Evolutionary conservation across 1,140 invertebrate species (phyloP).

Genomic region (Camponotus vicinus): DNA sequence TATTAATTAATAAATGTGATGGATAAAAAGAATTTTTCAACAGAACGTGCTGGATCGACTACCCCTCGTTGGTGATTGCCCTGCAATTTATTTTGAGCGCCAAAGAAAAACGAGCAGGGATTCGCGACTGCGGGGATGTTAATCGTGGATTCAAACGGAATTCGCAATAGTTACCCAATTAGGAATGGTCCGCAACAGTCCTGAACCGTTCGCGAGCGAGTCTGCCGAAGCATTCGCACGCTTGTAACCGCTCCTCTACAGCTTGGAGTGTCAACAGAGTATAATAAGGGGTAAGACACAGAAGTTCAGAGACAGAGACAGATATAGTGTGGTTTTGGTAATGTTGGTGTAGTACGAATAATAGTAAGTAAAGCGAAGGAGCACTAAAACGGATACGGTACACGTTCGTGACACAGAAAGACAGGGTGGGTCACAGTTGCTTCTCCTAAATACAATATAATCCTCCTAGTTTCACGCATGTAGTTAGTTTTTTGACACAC

Average conservation of each 20-base stretch:
- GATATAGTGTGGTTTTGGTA: constrained; percentile 25
- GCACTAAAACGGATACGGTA: constrained; percentile 32
- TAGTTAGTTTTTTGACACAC: constrained; percentile 5
- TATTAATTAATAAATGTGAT: too few species aligned
- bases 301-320: constrained; percentile 57
- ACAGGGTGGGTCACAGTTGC: constrained; percentile 22
- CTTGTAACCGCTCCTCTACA: constrained; percentile 63
- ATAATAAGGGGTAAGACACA: constrained; percentile 42
- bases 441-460: constrained; percentile 32
- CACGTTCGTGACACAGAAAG: constrained; percentile 45
- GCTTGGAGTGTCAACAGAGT: constrained; percentile 51
- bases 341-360: constrained; percentile 46
- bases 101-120: constrained; percentile 12
- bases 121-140: background rate
- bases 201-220: constrained; percentile 70
- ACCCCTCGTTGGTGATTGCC: constrained; percentile 17
- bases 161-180: constrained; percentile 64
- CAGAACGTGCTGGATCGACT: background rate
- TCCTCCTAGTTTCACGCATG: constrained; percentile 20
- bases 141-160: constrained; percentile 21
- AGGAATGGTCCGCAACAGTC: constrained; percentile 82
- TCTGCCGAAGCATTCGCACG: constrained; percentile 70
- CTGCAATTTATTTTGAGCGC: background rate
- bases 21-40: background rate
- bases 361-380: constrained; percentile 49